Conservation (phyloP, 2,797 vertebrate species). For the Eleutherodactylus coqui region DNA sequence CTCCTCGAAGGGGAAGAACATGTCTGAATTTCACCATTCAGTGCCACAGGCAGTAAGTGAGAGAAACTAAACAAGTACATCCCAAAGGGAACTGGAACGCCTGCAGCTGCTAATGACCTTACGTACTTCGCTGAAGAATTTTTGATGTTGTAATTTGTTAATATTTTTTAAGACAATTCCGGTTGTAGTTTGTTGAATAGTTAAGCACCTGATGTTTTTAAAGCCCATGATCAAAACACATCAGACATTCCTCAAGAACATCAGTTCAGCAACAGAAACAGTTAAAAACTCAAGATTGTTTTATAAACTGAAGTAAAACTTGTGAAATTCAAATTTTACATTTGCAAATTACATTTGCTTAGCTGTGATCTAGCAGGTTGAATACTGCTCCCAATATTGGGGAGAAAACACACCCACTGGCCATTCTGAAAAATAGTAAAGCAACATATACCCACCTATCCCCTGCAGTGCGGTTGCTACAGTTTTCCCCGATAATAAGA, state of each 20-base stretch:
- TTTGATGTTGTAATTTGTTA: slow-evolving; percentile 85
- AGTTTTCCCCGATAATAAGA: too few relatives aligned
- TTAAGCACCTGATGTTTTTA: slow-evolving; percentile 30
- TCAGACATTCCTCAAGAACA: background rate
- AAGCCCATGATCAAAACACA: slow-evolving; percentile 45
- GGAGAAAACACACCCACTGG: too few relatives aligned
- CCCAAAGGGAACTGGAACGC: slow-evolving; percentile 83
- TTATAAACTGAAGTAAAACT: background rate
- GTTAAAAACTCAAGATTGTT: background rate
- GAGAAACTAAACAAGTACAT: slow-evolving; percentile 90
- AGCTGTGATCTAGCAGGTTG: background rate
- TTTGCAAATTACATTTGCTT: background rate
- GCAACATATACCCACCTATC: too few relatives aligned
- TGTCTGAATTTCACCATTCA: slow-evolving; percentile 84
- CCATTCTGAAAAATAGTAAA: too few relatives aligned
- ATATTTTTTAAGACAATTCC: slow-evolving; percentile 67
- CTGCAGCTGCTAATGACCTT: slow-evolving; percentile 87
- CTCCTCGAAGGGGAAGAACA: slow-evolving; percentile 81
- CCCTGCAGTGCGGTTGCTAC: too few relatives aligned
- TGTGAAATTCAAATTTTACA: background rate
- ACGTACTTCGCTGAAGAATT: slow-evolving; percentile 73
- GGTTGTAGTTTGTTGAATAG: slow-evolving; percentile 35
- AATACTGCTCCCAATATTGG: too few relatives aligned
- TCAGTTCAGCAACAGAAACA: background rate
- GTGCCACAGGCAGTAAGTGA: slow-evolving; percentile 84